A percentile compares a stretch with the other conserved stretches of the same genome.
These are phyloP conservation scores for Sisyra nigra DNA, from an alignment of 2,888 invertebrate species.

Conservation along the genomic window DNA sequence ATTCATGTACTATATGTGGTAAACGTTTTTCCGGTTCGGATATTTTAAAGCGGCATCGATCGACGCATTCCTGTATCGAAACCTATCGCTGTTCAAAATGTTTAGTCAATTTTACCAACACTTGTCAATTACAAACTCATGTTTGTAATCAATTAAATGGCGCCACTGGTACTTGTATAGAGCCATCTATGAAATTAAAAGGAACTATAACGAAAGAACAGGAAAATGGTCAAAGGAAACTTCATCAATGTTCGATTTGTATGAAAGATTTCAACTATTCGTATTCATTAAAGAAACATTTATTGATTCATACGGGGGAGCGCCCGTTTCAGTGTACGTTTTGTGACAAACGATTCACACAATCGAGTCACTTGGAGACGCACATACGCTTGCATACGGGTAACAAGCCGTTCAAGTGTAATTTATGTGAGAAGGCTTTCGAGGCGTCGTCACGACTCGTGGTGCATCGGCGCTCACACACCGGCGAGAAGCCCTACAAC, in stretches of 20 bases:
- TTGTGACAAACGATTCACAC: constrained; percentile 15
- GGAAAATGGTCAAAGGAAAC: constrained; percentile 12
- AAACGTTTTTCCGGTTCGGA: constrained; percentile 15
- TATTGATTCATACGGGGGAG: constrained; percentile 16
- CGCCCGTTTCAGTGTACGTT: constrained; percentile 14
- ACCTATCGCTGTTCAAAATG: constrained; percentile 8
- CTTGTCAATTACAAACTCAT: constrained; percentile 15
- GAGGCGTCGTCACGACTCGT: constrained; percentile 15
- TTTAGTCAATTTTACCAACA: constrained; percentile 12
- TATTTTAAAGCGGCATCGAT: constrained; percentile 14
- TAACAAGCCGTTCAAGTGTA: constrained; percentile 15
- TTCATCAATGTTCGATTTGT: constrained; percentile 14
- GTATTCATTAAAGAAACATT: constrained; percentile 16
- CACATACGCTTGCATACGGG: constrained; percentile 14
- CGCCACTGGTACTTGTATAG: constrained; percentile 8
- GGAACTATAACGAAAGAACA: not conserved
- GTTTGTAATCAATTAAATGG: constrained; percentile 15
- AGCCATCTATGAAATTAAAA: constrained; percentile 15
- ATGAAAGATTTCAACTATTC: constrained; percentile 14
- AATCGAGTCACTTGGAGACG: constrained; percentile 14
- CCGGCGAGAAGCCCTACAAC: constrained; percentile 15
- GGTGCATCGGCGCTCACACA: constrained; percentile 17
- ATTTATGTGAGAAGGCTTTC: constrained; percentile 16
- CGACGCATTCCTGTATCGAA: constrained; percentile 13
- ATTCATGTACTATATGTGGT: constrained; percentile 12